phyloP scores from a whole-genome alignment of 2,888 invertebrate genomes.

The Himalopsyche anomala region DNA sequence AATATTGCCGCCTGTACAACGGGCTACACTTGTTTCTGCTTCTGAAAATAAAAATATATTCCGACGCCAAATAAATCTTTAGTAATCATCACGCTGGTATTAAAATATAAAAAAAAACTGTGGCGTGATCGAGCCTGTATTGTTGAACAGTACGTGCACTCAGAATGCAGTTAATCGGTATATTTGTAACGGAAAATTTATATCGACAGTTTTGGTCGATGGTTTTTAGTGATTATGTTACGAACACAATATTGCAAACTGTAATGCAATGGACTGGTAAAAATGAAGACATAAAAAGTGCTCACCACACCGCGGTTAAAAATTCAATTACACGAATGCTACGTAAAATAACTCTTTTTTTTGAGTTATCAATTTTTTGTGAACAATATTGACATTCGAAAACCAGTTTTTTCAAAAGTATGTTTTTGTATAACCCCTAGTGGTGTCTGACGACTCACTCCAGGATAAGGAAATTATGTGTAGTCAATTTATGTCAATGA shows the following conservation, averaged over 20 bases:
- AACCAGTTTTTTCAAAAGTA: no score
- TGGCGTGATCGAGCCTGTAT: slow-evolving; percentile 36
- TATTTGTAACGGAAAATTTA: slow-evolving; percentile 35
- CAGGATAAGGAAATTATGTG: no score
- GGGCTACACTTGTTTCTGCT: no score
- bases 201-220: slow-evolving; percentile 4
- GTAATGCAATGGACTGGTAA: not conserved
- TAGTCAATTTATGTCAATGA: no score
- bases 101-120: not conserved
- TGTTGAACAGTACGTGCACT: slow-evolving; percentile 21
- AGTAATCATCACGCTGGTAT: not conserved
- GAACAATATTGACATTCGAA: no score
- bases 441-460: no score
- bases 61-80: not conserved
- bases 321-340: no score
- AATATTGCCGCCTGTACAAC: no score
- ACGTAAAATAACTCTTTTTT: no score
- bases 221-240: not conserved
- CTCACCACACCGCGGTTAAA: not conserved
- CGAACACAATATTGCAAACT: not conserved
- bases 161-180: slow-evolving; percentile 27
- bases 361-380: no score
- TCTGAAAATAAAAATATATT: not conserved
- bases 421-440: no score
- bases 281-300: not conserved